Percentiles rank a stretch among this genome's conserved stretches.
These are phyloP conservation scores for Leistus spinibarbis DNA, from an alignment of 2,888 invertebrate species.

Conservation along the genomic window DNA sequence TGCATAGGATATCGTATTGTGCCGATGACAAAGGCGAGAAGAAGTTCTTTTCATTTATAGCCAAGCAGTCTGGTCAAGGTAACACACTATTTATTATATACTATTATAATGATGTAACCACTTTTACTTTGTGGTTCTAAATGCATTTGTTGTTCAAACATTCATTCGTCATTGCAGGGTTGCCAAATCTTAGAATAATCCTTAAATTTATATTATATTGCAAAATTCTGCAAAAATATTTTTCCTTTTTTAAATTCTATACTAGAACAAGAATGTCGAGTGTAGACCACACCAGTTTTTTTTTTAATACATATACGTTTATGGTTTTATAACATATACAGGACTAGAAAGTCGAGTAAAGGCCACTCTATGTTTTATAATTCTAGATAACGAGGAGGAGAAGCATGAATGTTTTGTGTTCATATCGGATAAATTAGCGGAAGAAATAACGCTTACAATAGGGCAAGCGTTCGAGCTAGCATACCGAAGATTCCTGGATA, in stretches of 20 bases:
- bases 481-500: slow-evolving; percentile 92
- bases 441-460: slow-evolving; percentile 96
- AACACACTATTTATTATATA: slow-evolving; percentile 33
- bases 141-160: neutral
- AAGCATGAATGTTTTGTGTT: slow-evolving; percentile 97
- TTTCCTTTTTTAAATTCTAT: no score
- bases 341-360: no score
- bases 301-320: no score
- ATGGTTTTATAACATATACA: no score
- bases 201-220: no score
- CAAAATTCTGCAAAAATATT: no score
- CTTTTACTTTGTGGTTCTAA: neutral
- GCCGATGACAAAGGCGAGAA: slow-evolving; percentile 99
- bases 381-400: slow-evolving; percentile 66
- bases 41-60: slow-evolving; percentile 95
- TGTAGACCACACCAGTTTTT: no score
- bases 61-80: slow-evolving; percentile 69
- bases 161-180: no score
- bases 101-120: neutral
- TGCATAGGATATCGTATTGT: slow-evolving; percentile 98
- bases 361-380: slow-evolving; percentile 38
- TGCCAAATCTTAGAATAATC: no score
- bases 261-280: no score
- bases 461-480: slow-evolving; percentile 99
- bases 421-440: slow-evolving; percentile 95